Base-by-base conservation (phyloP, 2,888 invertebrate genomes). In the Poecilobothrus nobilitatus region DNA sequence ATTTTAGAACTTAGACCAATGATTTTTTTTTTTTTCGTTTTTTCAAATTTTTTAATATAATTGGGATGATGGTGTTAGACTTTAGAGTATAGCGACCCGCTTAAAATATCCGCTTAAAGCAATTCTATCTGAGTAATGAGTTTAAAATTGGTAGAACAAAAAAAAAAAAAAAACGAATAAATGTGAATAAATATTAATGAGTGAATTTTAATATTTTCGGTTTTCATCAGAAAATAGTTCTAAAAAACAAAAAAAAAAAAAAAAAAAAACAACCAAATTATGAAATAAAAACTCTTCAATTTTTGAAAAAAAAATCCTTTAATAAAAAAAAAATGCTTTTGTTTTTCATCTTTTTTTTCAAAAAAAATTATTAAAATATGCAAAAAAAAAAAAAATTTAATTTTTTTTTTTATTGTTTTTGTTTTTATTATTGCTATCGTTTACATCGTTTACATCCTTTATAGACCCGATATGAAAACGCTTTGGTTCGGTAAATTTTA, bases 121-220 rank as follows among this genome's bases (percentile, higher is more conserved):
- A 27, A 27, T 27, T 27, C 37, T 8, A 6, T 18, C 53, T 6
- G 9, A 53, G 53, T 53, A 53, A 53, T 18, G 53, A 53, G 53
- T 53, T 53, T 53, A 15, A 27, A 53, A 18, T 6, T 53, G 53
- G 18, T 27, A 63, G 18, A 63, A 27, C 10, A 15, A 63, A 63
- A 22, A 63, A 27, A 33, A 15, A 63, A 63, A 22, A 63, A 27
- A 15, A 63, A 63, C 27, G 27, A 63, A 63, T 63, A 63, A 63
- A 27, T 15, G 18, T 15, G 63, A 63, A 63, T 63, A 63, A 27
- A 63, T 63, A 63, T 63, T 63, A 63, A 63, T 63, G 63, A 63
- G 63, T 27, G 27, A 27, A 63, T 63, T 63, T 63, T 63, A 22
- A 15, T 18, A 12, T 63, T 27, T n/a, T n/a, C n/a, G n/a, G n/a